Evolutionary conservation across 2,797 vertebrate genomes (phyloP), one percentile per base, ranked within the genome.

Genomic region (Acanthis flammea): DNA sequence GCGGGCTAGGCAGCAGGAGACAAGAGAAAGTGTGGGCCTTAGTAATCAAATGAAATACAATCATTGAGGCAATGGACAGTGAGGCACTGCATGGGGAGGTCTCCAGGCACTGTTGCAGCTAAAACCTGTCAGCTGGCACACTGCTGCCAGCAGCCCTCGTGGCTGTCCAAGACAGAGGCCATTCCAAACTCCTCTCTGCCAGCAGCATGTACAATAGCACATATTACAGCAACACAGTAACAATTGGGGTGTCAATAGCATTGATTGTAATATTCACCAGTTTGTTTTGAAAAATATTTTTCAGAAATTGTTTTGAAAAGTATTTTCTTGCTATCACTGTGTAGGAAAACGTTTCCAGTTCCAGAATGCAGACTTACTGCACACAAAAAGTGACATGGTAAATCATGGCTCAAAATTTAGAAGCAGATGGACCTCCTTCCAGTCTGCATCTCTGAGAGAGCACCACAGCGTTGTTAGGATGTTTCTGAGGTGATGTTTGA

Each of bases 181-280:
- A 27, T 91, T 96, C 85, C 92, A 48, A 47, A 61, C 78, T 84
- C 68, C 78, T 92, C 6, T 18, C 70, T 89, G 78, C 68, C 94
- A 90, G 87, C 61, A 88, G 72, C 6, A 3, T 31, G 63, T 65
- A 86, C 87, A 41, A 4, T 2, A 30, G 11, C 21, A 18, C 22
- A 15, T 10, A 37, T 19, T 42, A 39, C 14, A 45, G 8, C 8
- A 33, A 24, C 4, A 14, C 3, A 39, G 24, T 12, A 60, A 45
- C 14, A 61, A 39, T 0, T 92, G 15, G 22, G 67, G 53, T 90
- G 89, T 93, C 50, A 35, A 68, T 67, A 82, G 47, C 71, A 93
- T 55, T 86, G 71, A 45, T 88, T 93, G 93, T 66, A 37, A 93
- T 72, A 93, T 75, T 96, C 66, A 96, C 68, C 63, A 95, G 62